Percentiles rank a stretch among this genome's conserved stretches.
These are phyloP conservation scores for Sebastes hubbsi DNA, from an alignment of 2,797 vertebrate species.

Conservation along the genomic window DNA sequence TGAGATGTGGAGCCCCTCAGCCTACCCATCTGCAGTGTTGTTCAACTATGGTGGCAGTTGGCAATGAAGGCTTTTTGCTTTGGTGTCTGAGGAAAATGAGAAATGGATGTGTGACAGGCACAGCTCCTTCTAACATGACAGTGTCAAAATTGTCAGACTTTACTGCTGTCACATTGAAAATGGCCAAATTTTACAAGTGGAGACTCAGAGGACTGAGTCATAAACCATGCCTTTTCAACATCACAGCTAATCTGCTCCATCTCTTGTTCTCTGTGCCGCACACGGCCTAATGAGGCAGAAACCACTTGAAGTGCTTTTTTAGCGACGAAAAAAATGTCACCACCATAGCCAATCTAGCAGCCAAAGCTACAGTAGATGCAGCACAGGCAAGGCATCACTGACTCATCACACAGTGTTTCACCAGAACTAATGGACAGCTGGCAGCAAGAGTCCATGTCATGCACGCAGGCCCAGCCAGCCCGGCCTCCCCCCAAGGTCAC, in stretches of 20 bases:
- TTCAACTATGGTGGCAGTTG: conserved; percentile 34
- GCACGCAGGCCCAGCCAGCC: conserved; percentile 32
- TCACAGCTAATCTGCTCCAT: conserved; percentile 40
- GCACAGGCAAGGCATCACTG: conserved; percentile 44
- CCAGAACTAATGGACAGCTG: conserved; percentile 68
- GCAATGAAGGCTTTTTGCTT: conserved; percentile 26
- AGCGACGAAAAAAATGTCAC: conserved; percentile 26
- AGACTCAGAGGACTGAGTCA: conserved; percentile 15
- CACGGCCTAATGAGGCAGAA: conserved; percentile 44
- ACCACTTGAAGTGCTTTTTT: conserved; percentile 40
- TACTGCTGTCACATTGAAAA: conserved; percentile 27
- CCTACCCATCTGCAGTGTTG: not conserved
- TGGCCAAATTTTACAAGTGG: conserved; percentile 11
- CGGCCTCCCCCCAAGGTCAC: conserved; percentile 61
- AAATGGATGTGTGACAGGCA: conserved; percentile 28
- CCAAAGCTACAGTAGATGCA: conserved; percentile 34
- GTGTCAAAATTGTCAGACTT: conserved; percentile 28
- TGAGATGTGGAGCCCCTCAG: not conserved
- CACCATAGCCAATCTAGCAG: conserved; percentile 27
- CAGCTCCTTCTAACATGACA: conserved; percentile 21
- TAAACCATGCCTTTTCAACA: conserved; percentile 30
- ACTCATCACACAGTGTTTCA: conserved; percentile 59
- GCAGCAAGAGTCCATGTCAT: conserved; percentile 65
- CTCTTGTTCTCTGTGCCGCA: conserved; percentile 17
- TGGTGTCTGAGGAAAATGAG: conserved; percentile 18